Conservation (phyloP, 2,113 vertebrate species). For the Dicrurus megarhynchus region DNA sequence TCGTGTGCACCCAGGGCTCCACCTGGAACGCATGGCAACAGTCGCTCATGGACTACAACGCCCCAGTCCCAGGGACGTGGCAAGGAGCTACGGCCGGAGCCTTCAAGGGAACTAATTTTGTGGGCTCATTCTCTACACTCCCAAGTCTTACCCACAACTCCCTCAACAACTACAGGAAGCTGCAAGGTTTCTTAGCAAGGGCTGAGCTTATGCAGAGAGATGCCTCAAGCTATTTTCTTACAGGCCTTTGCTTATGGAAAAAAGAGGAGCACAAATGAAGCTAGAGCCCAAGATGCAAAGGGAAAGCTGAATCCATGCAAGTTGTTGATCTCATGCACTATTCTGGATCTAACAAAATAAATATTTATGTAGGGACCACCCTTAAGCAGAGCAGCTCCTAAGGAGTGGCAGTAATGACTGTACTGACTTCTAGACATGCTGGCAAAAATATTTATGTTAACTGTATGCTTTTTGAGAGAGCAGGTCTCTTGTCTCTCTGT, state of each 20-base stretch:
- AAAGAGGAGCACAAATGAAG: not conserved
- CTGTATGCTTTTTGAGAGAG: not conserved
- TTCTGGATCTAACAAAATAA: slow-evolving; percentile 63
- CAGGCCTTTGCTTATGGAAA: not conserved
- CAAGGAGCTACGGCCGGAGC: not conserved
- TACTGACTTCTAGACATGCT: not conserved
- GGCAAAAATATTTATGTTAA: slow-evolving; percentile 68
- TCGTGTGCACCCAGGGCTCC: fast-evolving
- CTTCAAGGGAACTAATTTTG: not conserved
- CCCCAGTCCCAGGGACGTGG: not conserved
- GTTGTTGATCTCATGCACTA: slow-evolving; percentile 33
- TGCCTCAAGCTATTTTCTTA: not conserved
- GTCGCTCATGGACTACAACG: fast-evolving
- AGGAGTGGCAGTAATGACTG: slow-evolving; percentile 39
- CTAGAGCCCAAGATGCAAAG: not conserved
- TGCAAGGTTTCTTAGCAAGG: fast-evolving
- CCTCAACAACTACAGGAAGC: not conserved
- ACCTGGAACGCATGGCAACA: not conserved
- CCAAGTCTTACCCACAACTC: not conserved
- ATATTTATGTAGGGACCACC: slow-evolving; percentile 73
- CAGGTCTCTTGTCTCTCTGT: not conserved
- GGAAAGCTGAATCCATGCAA: not conserved
- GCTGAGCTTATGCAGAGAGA: not conserved
- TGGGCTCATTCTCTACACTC: not conserved
- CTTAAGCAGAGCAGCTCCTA: slow-evolving; percentile 36